phyloP scores from a whole-genome alignment of 2,888 invertebrate species.

The Argyresthia albistria region DNA sequence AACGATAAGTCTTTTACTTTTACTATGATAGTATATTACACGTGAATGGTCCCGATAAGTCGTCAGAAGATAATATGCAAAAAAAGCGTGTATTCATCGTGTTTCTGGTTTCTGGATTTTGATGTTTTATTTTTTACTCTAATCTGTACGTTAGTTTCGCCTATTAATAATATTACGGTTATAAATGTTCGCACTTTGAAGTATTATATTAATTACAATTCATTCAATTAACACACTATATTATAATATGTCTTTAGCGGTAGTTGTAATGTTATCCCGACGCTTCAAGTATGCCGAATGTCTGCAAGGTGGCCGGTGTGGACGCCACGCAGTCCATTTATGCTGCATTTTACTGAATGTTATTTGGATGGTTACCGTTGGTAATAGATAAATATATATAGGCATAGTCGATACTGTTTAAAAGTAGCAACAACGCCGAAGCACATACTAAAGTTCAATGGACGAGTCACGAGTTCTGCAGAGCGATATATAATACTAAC shows the following conservation, averaged over 20 bases:
- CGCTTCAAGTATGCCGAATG: not conserved
- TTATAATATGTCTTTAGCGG: conserved; percentile 39
- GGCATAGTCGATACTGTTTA: conserved; percentile 21
- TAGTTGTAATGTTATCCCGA: conserved; percentile 21
- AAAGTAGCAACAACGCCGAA: conserved; percentile 16
- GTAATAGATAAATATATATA: conserved; percentile 1
- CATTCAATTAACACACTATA: conserved; percentile 45
- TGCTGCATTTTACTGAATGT: not conserved
- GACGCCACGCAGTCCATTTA: not conserved
- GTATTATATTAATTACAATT: conserved; percentile 62
- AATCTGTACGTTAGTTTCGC: conserved; percentile 58
- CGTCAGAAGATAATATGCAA: conserved; percentile 35
- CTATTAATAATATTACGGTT: conserved; percentile 11
- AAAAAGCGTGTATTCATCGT: conserved; percentile 25
- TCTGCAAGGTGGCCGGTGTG: not conserved
- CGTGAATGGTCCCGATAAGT: conserved; percentile 38
- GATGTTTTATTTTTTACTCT: conserved; percentile 15
- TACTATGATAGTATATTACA: conserved; percentile 39
- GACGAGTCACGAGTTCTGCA: no score
- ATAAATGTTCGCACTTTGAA: conserved; percentile 11
- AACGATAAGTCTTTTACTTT: conserved; percentile 57
- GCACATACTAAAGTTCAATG: conserved; percentile 20
- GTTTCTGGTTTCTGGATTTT: conserved; percentile 37
- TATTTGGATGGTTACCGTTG: not conserved
- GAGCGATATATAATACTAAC: no score